Conservation (phyloP, 2,113 vertebrate genomes). For the Mellivora capensis region DNA sequence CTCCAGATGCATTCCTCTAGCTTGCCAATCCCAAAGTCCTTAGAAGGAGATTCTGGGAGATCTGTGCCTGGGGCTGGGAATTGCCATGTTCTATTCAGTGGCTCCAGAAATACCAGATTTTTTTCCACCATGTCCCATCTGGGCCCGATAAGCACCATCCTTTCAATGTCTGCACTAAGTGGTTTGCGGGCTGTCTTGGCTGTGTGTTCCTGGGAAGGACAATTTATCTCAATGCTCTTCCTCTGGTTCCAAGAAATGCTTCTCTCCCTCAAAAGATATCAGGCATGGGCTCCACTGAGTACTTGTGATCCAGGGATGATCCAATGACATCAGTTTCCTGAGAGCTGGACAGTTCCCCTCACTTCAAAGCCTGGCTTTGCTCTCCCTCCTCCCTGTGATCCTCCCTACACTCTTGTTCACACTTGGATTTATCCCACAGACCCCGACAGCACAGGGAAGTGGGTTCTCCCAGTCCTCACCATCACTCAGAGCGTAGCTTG, state of each 20-base stretch:
- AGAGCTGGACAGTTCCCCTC: slow-evolving; percentile 57
- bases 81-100: background rate
- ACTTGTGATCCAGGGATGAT: slow-evolving; percentile 42
- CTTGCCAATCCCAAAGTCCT: background rate
- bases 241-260: background rate
- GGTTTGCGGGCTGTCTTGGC: background rate
- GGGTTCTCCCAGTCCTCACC: background rate
- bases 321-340: slow-evolving; percentile 49
- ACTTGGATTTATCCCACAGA: background rate
- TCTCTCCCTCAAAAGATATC: background rate
- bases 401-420: background rate
- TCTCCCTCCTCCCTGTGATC: background rate
- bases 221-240: slow-evolving; percentile 34
- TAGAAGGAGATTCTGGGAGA: background rate
- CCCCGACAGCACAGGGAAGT: background rate
- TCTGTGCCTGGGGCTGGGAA: background rate
- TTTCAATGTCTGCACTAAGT: background rate
- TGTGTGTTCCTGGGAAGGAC: background rate
- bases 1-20: background rate
- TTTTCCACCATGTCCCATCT: background rate
- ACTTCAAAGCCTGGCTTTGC: slow-evolving; percentile 40
- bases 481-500: background rate
- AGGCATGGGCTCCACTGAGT: slow-evolving; percentile 2
- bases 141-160: background rate
- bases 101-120: background rate